These are phyloP conservation scores for Mimas tiliae DNA, from an alignment of 2,888 invertebrate species.

Conservation along the genomic window DNA sequence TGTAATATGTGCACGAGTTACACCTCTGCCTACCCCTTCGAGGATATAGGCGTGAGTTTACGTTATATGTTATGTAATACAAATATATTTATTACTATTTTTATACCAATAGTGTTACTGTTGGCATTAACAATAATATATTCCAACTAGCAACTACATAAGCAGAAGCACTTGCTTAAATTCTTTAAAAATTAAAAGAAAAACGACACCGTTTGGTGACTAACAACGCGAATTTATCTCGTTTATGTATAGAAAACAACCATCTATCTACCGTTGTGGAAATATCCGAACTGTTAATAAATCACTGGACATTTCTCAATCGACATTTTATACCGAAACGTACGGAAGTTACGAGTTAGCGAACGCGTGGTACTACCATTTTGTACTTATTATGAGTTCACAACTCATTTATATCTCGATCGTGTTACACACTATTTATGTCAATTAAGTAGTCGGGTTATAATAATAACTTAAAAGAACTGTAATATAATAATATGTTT, in stretches of 20 bases:
- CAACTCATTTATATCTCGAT: constrained; percentile 38
- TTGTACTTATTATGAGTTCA: constrained; percentile 36
- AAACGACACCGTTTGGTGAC: constrained; percentile 19
- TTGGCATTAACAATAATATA: neutral
- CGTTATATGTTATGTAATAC: too few species aligned
- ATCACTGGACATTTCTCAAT: constrained; percentile 64
- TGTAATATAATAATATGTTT: too few species aligned
- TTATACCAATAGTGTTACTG: neutral
- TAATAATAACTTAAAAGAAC: too few species aligned
- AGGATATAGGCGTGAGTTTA: too few species aligned
- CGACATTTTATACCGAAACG: constrained; percentile 66
- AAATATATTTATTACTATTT: too few species aligned
- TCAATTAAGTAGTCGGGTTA: neutral
- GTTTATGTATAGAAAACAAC: constrained; percentile 56
- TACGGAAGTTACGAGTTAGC: constrained; percentile 58
- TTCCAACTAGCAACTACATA: neutral
- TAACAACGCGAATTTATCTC: constrained; percentile 42
- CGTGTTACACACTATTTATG: neutral
- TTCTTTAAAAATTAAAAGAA: neutral
- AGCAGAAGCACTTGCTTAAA: neutral
- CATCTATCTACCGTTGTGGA: constrained; percentile 51
- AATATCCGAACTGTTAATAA: constrained; percentile 60
- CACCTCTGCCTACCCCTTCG: too few species aligned
- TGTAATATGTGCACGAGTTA: too few species aligned
- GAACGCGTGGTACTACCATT: constrained; percentile 34